Evolutionary conservation across 1,140 invertebrate species (phyloP), one percentile per base, ranked within the genome.

Genomic region (Popillia japonica): DNA sequence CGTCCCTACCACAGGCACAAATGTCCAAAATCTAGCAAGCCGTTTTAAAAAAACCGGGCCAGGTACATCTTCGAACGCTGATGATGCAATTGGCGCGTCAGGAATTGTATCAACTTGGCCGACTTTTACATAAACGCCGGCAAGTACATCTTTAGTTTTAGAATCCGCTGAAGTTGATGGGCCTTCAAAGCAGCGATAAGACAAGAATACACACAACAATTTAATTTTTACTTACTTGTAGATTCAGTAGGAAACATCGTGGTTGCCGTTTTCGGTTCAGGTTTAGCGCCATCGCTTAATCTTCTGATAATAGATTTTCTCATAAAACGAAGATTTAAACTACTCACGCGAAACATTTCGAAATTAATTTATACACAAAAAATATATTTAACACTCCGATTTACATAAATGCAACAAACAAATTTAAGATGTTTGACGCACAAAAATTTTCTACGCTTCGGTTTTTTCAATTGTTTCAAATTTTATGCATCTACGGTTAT

Each of bases 1-100:
- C 80, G 90, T 91, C 82, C 91, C 90, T 76, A 92, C 82, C 77
- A 90, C 84, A 22, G 91, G 90, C 78, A 92, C 84, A 84, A 90
- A 90, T 82, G 88, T 87, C 86, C 90, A 91, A 77, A 90, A 87
- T 79, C 87, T 90, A 7, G 90, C 88, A 79, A 90, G 87, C 34
- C 90, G 83, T 80, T 89, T 89, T 4, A 92, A 84, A 20, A 89
- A 84, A 40, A 86, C 87, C 0, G 92, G 92, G 3, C 92, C 91
- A 4, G 92, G 92, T 27, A 92, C 87, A 2, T 91, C 90, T 77
- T 92, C 90, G 81, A 92, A 92, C 0, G 83, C 72, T 11, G 64
- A 14, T 6, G 64, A 14, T 6, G 75, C 40, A 7, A 76, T 22
- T 79, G 72, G 76, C 7, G 41, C 17, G 55, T 74, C 72, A 8